Percentiles rank a stretch among this genome's conserved stretches.
Evolutionary conservation across 1,140 invertebrate species (phyloP).

Genomic region (Arion vulgaris): DNA sequence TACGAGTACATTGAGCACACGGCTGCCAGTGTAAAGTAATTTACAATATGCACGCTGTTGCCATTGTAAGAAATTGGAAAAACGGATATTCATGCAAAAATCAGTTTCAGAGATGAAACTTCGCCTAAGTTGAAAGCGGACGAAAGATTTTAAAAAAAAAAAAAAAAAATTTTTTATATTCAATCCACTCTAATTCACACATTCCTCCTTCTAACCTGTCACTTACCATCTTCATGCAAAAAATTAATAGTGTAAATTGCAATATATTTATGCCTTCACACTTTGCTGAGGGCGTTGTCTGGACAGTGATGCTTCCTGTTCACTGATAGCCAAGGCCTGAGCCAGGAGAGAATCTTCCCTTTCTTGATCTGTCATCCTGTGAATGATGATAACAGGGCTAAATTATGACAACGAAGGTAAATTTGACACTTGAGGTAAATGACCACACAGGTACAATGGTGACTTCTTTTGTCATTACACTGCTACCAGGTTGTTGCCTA

Average conservation of each 20-base stretch:
- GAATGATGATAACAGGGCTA: constrained; percentile 30
- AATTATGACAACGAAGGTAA: background rate
- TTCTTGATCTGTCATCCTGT: constrained; percentile 65
- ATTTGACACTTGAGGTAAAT: too few relatives aligned
- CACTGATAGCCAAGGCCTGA: constrained; percentile 70
- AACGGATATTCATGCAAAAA: background rate
- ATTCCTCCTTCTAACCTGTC: background rate
- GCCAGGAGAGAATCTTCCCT: constrained; percentile 71
- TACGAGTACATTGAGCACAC: too few relatives aligned
- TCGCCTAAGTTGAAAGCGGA: too few relatives aligned
- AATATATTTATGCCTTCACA: constrained; percentile 33
- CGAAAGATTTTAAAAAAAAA: too few relatives aligned
- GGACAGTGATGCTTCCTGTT: constrained; percentile 57
- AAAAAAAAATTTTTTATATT: background rate
- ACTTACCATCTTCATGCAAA: background rate
- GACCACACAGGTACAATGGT: too few relatives aligned
- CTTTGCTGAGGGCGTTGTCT: constrained; percentile 6
- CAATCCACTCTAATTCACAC: background rate
- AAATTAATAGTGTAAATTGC: background rate
- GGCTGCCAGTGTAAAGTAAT: too few relatives aligned
- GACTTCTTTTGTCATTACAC: too few relatives aligned
- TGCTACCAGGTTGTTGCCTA: too few relatives aligned
- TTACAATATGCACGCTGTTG: background rate
- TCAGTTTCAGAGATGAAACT: background rate
- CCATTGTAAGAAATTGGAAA: background rate